Percentiles rank a stretch among this genome's conserved stretches.
Evolutionary conservation across 1,140 invertebrate species (phyloP).

Genomic region (Calliphora vicina): DNA sequence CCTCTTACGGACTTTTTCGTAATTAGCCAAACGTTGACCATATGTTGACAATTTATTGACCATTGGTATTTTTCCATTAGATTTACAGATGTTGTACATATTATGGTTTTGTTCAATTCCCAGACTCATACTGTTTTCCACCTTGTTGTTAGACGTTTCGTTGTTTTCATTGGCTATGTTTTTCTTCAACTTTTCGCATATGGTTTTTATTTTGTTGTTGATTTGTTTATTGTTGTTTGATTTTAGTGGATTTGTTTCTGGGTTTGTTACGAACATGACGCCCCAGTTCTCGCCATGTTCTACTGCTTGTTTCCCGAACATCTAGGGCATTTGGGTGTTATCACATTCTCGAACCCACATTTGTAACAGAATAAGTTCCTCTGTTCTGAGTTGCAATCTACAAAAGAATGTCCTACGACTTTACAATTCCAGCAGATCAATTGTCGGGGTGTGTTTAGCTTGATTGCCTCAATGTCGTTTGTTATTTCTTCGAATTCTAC

Average conservation of each 20-base stretch:
- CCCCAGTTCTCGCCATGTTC: not conserved
- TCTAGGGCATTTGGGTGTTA: not conserved
- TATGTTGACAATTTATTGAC: not conserved
- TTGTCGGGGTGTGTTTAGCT: not conserved
- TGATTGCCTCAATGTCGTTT: not conserved
- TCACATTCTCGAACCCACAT: conserved; percentile 5
- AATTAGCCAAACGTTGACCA: not conserved
- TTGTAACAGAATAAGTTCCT: conserved; percentile 13
- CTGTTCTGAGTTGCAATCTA: not conserved
- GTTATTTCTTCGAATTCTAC: not conserved
- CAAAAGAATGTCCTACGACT: not conserved
- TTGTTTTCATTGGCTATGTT: not conserved
- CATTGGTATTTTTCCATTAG: not conserved
- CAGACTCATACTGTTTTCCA: not conserved
- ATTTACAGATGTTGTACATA: not conserved
- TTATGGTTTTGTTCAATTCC: not conserved
- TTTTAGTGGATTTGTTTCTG: not conserved
- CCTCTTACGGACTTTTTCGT: not conserved
- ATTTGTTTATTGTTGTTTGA: not conserved
- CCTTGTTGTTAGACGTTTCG: not conserved
- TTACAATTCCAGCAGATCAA: conserved; percentile 13
- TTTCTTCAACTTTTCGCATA: not conserved
- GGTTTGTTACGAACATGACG: not conserved
- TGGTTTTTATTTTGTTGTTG: not conserved
- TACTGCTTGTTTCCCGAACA: not conserved